Evolutionary conservation across 2,888 invertebrate species (phyloP), one percentile per base, ranked within the genome.

Genomic region (Yponomeuta cagnagella): DNA sequence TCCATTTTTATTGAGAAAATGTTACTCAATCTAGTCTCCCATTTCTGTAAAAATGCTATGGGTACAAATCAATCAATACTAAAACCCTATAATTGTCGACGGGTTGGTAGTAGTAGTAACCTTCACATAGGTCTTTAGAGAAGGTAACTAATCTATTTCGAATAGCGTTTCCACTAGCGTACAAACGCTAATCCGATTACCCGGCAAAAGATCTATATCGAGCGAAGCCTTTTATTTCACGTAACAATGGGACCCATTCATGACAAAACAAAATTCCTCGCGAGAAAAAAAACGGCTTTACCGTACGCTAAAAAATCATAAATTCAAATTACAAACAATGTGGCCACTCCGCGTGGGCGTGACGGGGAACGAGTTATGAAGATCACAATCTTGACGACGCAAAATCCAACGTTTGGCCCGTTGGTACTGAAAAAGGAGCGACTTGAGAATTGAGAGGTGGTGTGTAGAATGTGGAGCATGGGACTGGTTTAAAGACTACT

Each of bases 361-460:
- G 80, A 79, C 80, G 81, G 76, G 64, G 76, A 82, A 79, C 80
- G 76, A 78, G 82, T 81, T 84, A 84, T 84, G 85, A 84, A 82
- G 82, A 83, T 85, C 84, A 84, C 82, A 83, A 79, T 70, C 70
- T 15, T 66, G 31, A 64, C 63, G 58, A 43, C 10, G 30, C 43
- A 23, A 69, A n/a, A 10, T 23, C 64, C 65, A 31, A 70, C 64
- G 48, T 64, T 64, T 48, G n/a, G 69, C 52, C 64, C 31, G 23
- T 68, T 66, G 52, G 48, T 74, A 74, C 73, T 75, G 73, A 77
- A 76, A 75, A 74, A 75, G 77, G 76, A 76, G 77, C 43, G 43
- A 43, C 43, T 78, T 79, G 75, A 77, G 76, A 78, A 78, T 77
- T 75, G 76, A 75, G 48, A 73, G 71, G 71, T 74, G 74, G 75